These are phyloP conservation scores for Pomacea maculata DNA, from an alignment of 1,140 invertebrate species.

Conservation along the genomic window DNA sequence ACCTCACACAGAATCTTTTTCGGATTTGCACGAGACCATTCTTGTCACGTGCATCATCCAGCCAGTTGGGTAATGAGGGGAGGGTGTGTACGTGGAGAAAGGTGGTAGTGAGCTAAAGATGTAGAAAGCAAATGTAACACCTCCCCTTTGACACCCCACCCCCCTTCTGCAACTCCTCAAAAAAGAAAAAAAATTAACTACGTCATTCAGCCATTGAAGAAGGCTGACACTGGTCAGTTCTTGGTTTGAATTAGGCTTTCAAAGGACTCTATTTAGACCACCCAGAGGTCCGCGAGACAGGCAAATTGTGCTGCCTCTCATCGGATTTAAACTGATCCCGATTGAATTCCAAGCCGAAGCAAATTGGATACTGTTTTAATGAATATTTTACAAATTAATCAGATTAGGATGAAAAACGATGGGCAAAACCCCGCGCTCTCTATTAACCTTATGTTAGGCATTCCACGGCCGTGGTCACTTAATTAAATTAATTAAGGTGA, in stretches of 20 bases:
- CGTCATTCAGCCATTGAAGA: neutral
- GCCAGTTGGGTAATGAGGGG: too few species aligned
- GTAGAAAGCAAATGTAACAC: too few species aligned
- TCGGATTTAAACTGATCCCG: neutral
- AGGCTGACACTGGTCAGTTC: neutral
- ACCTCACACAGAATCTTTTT: too few species aligned
- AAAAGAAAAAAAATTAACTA: neutral
- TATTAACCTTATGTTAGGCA: slow-evolving; percentile 37
- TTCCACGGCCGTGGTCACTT: slow-evolving; percentile 26
- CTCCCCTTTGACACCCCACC: neutral
- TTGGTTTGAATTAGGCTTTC: neutral
- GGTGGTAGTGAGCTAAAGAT: too few species aligned
- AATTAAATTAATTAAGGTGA: slow-evolving; percentile 41
- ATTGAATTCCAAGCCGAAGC: slow-evolving; percentile 18
- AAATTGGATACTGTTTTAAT: slow-evolving; percentile 38
- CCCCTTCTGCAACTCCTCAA: neutral
- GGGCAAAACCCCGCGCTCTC: slow-evolving; percentile 23
- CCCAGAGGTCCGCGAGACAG: too few species aligned
- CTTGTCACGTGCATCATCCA: too few species aligned
- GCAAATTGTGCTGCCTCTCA: too few species aligned
- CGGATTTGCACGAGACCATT: too few species aligned
- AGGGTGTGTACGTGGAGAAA: too few species aligned
- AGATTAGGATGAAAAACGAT: slow-evolving; percentile 23
- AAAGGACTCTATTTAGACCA: too few species aligned
- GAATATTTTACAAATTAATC: slow-evolving; percentile 41